Base-by-base conservation (phyloP, 2,888 invertebrate species). In the Xestobium rufovillosum region DNA sequence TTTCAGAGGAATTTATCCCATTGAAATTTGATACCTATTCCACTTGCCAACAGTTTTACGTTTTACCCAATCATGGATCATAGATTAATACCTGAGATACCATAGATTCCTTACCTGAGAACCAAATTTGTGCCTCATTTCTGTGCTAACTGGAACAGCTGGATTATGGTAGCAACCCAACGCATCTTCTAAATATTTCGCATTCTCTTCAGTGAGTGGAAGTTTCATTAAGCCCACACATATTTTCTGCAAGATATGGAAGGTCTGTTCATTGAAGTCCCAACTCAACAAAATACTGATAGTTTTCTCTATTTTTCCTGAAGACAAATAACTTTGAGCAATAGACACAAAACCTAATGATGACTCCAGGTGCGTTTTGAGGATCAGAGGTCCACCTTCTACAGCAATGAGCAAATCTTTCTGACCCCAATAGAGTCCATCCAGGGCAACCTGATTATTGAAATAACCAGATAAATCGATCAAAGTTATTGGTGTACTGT, bases 81-180 rank as follows among this genome's bases (percentile, higher is more conserved):
- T n/a, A n/a, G n/a, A n/a, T n/a, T n/a, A n/a, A n/a, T n/a, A n/a
- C n/a, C n/a, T n/a, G n/a, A n/a, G n/a, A n/a, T n/a, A n/a, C n/a
- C n/a, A n/a, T n/a, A n/a, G n/a, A n/a, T n/a, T 17, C 23, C 35
- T 40, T 51, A 60, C 61, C 53, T 62, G 61, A 59, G 80, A 82
- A 26, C 83, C 80, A 62, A 80, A 89, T 58, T 81, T 79, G 45
- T 80, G 74, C 51, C 80, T 75, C 1, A 79, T 73, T 10, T 79
- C 74, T 43, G 77, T 74, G 36, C 80, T 79, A 28, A 83, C 67
- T 1, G 79, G 72, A 28, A 76, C 70, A 14, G 75, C 70, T 8
- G 88, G 80, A 19, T 76, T 75, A 55, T 86, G 80, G 65, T 81
- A 92, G 42, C 83, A 80, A 19, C 88, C 89, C 13, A 94, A 65